Evolutionary conservation across 2,888 invertebrate species (phyloP).

Genomic region (Trypoxylon attenuatum): DNA sequence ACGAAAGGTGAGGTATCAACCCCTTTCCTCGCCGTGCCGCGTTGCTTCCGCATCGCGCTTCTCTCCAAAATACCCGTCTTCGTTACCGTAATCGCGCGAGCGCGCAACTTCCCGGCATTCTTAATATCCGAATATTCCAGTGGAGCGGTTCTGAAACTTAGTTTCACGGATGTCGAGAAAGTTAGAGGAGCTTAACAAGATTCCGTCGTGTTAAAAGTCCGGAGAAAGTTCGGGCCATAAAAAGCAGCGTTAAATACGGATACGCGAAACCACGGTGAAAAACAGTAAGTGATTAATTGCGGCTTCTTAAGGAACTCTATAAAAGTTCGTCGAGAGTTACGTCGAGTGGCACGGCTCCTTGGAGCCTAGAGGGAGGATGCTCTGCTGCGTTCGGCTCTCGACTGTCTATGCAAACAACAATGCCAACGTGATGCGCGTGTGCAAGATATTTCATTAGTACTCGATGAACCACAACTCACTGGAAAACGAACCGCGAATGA

Average conservation of each 20-base stretch:
- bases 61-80: not conserved
- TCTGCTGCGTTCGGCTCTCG: conserved; percentile 12
- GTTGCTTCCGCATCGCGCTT: no score
- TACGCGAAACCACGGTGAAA: conserved; percentile 41
- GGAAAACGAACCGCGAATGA: conserved; percentile 23
- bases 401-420: conserved; percentile 43
- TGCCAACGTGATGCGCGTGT: conserved; percentile 30
- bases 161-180: conserved; percentile 35
- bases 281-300: conserved; percentile 58
- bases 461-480: conserved; percentile 12
- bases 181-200: conserved; percentile 55
- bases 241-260: conserved; percentile 53
- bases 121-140: conserved; percentile 43
- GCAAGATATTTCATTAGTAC: conserved; percentile 36
- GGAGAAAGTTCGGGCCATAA: conserved; percentile 48
- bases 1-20: no score
- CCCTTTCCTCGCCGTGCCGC: no score
- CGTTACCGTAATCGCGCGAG: not conserved
- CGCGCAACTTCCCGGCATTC: conserved; percentile 29
- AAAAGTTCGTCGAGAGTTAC: conserved; percentile 48
- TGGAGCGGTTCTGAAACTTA: conserved; percentile 47
- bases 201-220: conserved; percentile 56
- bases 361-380: conserved; percentile 1
- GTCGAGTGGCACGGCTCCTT: conserved; percentile 10
- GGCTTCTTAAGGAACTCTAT: conserved; percentile 49